Percentiles rank a stretch among this genome's conserved stretches.
phyloP scores from a whole-genome alignment of 2,797 vertebrate genomes.

The Xenentodon cancila region DNA sequence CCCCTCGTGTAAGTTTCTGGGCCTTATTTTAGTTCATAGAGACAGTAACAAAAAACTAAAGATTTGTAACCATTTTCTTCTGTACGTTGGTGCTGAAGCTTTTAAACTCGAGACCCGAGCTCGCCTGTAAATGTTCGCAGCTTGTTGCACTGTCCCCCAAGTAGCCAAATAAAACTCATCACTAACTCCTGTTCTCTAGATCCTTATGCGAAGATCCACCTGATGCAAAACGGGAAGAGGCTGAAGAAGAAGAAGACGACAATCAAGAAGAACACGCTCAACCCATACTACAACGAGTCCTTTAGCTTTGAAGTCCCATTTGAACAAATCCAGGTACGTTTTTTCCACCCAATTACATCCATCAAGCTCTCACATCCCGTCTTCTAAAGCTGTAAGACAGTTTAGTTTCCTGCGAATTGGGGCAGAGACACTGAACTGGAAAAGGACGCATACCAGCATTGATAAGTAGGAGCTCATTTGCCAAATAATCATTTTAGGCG shows the following conservation, averaged over 20 bases:
- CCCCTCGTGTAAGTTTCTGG: no score
- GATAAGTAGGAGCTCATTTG: slow-evolving; percentile 42
- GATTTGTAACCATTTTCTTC: no score
- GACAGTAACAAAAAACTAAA: no score
- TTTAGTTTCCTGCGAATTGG: background rate
- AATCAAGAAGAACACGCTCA: slow-evolving; percentile 99
- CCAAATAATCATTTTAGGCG: slow-evolving; percentile 52
- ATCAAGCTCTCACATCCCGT: background rate
- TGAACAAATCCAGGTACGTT: slow-evolving; percentile 99
- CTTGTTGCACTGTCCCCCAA: no score
- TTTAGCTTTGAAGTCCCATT: slow-evolving; percentile 99
- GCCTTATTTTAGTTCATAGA: no score
- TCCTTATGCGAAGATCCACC: slow-evolving; percentile 98
- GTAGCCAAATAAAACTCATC: no score
- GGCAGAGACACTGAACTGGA: slow-evolving; percentile 5
- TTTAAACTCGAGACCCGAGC: no score
- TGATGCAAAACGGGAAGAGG: slow-evolving; percentile 99
- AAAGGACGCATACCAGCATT: slow-evolving; percentile 19
- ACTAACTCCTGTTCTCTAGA: slow-evolving; percentile 77
- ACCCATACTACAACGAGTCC: slow-evolving; percentile 99
- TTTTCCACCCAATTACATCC: background rate
- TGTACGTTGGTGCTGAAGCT: no score
- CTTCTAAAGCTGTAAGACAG: background rate
- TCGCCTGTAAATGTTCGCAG: no score
- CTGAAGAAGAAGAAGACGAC: slow-evolving; percentile 99